Evolutionary conservation across 2,113 vertebrate species (phyloP).

Genomic region (Sciurus niger): DNA sequence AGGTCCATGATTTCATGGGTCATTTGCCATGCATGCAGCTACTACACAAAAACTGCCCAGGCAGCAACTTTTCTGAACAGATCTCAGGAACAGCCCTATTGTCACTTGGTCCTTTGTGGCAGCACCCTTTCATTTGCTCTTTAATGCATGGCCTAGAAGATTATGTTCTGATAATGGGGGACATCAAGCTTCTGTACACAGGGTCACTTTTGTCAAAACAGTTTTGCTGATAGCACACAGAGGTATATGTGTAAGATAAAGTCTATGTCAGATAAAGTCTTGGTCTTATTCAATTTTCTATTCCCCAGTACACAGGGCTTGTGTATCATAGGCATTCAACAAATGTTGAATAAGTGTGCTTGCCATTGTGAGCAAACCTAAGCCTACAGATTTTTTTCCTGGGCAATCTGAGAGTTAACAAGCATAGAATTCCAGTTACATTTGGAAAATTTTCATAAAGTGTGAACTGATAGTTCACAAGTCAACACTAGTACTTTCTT

Average conservation of each 20-base stretch:
- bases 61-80: slow-evolving; percentile 41
- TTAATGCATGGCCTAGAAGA: not conserved
- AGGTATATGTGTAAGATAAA: not conserved
- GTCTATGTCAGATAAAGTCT: not conserved
- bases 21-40: slow-evolving; percentile 55
- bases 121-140: not conserved
- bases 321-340: not conserved
- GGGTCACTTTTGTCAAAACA: not conserved
- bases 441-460: slow-evolving; percentile 1
- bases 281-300: not conserved
- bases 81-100: not conserved
- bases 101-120: not conserved
- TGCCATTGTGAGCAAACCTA: not conserved
- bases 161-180: not conserved
- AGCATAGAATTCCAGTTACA: not conserved
- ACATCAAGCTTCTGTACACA: not conserved
- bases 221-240: not conserved
- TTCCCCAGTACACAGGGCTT: not conserved
- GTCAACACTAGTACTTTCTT: not conserved
- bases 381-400: not conserved
- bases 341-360: not conserved
- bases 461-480: not conserved
- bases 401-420: not conserved
- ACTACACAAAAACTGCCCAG: not conserved
- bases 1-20: slow-evolving; percentile 12